These are phyloP conservation scores for Oreochromis aureus DNA, from an alignment of 2,113 vertebrate genomes.

Conservation along the genomic window DNA sequence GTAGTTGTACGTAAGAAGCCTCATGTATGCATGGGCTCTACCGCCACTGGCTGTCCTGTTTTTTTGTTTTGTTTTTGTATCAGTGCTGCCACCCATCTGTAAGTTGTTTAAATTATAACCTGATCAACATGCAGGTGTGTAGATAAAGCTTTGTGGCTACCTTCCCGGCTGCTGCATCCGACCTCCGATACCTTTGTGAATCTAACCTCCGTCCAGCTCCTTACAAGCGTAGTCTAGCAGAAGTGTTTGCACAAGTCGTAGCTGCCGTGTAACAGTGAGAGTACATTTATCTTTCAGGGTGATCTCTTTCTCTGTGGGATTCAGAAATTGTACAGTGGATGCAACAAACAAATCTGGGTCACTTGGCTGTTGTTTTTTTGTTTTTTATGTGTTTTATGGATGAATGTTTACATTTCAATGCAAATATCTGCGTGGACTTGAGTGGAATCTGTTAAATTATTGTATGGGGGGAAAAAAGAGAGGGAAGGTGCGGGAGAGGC, in stretches of 20 bases:
- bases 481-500: neutral
- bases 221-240: slow-evolving; percentile 11
- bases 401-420: slow-evolving; percentile 65
- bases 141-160: slow-evolving; percentile 4
- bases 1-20: slow-evolving; percentile 40
- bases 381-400: slow-evolving; percentile 23
- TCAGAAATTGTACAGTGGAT: slow-evolving; percentile 37
- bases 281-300: slow-evolving; percentile 18
- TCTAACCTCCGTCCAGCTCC: slow-evolving; percentile 19
- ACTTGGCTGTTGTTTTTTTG: slow-evolving; percentile 25
- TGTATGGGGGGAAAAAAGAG: neutral
- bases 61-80: neutral
- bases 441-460: slow-evolving; percentile 55
- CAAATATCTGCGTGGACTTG: slow-evolving; percentile 5
- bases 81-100: neutral
- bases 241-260: slow-evolving; percentile 37
- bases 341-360: slow-evolving; percentile 16
- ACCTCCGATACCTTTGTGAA: neutral
- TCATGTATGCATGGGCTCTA: slow-evolving; percentile 28
- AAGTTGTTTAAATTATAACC: neutral
- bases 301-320: neutral
- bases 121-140: neutral
- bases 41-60: neutral
- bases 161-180: neutral
- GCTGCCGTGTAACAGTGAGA: slow-evolving; percentile 11